Evolutionary conservation across 2,888 invertebrate species (phyloP), one percentile per base, ranked within the genome.

Genomic region (Dryobota labecula): DNA sequence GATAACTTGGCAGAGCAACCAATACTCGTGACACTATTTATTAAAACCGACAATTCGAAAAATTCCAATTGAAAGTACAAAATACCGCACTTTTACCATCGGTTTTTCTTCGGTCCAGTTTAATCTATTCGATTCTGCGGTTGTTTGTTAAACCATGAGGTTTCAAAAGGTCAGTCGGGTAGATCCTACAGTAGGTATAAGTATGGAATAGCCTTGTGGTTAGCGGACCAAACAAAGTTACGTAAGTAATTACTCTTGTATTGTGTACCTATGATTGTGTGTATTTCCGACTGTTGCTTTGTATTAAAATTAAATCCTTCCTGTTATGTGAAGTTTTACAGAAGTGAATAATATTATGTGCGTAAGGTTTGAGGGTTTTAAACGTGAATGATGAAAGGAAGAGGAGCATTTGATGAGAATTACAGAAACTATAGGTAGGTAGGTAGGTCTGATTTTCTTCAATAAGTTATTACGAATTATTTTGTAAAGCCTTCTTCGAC

Each of bases 131-230:
- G 36, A 56, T 56, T 27, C n/a, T 65, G 64, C 20, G 68, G 69
- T 68, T 27, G 58, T 79, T 61, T 24, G 38, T 58, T 24, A 33
- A 73, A 43, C 45, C 61, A 38, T 51, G 41, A 60, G 49, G 69
- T 70, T 70, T 51, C 18, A 54, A 60, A 66, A 51, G 75, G 75
- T 70, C 70, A 51, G 36, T 33, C 38, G 20, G 24, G 38, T 45
- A 51, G 13, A 57, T 38, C 33, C 2, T 20, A 20, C 15, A 18
- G 13, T 53, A 38, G 2, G 15, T 33, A 24, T 13, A 18, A 3
- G 27, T 53, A 49, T 47, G n/a, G 30, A 18, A n/a, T 47, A 62
- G 27, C 67, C 67, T 74, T 70, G 80, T 78, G 78, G 69, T 73
- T 57, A 80, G 49, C 33, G 24, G 30, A 78, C 70, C 61, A 64